These are phyloP conservation scores for Saccostrea glomerata DNA, from an alignment of 1,140 invertebrate species.

Conservation along the genomic window DNA sequence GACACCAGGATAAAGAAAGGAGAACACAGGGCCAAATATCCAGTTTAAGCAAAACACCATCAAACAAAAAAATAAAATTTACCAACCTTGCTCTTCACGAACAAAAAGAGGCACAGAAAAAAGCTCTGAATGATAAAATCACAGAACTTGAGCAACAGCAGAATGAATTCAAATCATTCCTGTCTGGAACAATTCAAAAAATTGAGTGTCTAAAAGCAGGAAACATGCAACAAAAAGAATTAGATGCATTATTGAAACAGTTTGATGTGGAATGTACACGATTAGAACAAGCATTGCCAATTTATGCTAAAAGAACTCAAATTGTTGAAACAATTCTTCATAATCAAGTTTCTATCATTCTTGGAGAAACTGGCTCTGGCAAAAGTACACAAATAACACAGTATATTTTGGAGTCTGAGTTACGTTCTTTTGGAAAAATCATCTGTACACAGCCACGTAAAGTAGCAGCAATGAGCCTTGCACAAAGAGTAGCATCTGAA, in stretches of 20 bases:
- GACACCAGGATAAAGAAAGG: neutral
- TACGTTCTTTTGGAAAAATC: slow-evolving; percentile 85
- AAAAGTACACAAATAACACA: slow-evolving; percentile 80
- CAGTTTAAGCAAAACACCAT: neutral
- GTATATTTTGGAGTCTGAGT: slow-evolving; percentile 78
- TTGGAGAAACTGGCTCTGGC: slow-evolving; percentile 97
- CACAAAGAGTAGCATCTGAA: slow-evolving; percentile 73
- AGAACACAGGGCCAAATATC: neutral
- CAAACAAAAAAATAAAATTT: neutral
- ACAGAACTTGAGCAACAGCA: slow-evolving; percentile 65
- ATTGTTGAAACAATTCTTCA: slow-evolving; percentile 64
- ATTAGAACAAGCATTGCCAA: slow-evolving; percentile 67
- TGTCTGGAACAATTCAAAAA: slow-evolving; percentile 47
- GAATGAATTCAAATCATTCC: slow-evolving; percentile 59
- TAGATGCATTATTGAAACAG: slow-evolving; percentile 54
- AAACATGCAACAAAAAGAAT: slow-evolving; percentile 50
- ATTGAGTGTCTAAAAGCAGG: slow-evolving; percentile 45
- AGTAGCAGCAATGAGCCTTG: slow-evolving; percentile 75
- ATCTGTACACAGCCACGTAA: slow-evolving; percentile 81
- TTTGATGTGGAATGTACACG: slow-evolving; percentile 69
- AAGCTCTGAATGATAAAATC: slow-evolving; percentile 65
- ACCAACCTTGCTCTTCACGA: neutral
- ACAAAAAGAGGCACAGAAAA: slow-evolving; percentile 44
- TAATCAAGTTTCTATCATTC: slow-evolving; percentile 86
- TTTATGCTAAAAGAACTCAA: slow-evolving; percentile 71